Percentiles rank a stretch among this genome's conserved stretches.
phyloP scores from a whole-genome alignment of 2,888 invertebrate genomes.

The Latrodectus hesperus region DNA sequence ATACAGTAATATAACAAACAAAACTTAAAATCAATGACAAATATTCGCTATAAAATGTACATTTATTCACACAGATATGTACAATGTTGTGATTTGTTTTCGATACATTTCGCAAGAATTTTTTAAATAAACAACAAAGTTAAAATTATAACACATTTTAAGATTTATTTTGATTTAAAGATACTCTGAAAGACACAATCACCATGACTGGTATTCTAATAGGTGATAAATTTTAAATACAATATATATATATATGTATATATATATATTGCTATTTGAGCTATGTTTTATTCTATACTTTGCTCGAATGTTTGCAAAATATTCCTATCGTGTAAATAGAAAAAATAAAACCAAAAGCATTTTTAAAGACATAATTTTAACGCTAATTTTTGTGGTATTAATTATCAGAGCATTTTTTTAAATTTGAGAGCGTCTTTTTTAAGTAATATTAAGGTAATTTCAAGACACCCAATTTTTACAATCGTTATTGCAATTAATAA shows the following conservation, averaged over 20 bases:
- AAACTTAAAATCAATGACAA: not conserved
- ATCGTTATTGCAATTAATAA: too few species aligned
- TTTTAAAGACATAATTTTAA: not conserved
- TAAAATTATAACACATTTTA: conserved; percentile 5
- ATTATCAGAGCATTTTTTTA: too few species aligned
- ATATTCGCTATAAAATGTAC: conserved; percentile 56
- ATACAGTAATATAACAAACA: not conserved
- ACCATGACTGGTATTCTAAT: not conserved
- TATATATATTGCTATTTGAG: too few species aligned
- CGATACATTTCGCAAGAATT: not conserved
- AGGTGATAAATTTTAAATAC: not conserved
- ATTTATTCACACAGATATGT: conserved; percentile 67
- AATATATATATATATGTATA: not conserved
- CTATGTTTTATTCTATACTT: too few species aligned
- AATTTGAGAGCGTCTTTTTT: too few species aligned
- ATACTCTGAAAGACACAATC: too few species aligned
- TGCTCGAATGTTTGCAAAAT: too few species aligned
- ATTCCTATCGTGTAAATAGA: not conserved
- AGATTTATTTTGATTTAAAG: not conserved
- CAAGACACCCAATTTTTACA: too few species aligned
- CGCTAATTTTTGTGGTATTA: too few species aligned
- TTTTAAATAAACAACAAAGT: not conserved
- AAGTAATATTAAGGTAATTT: too few species aligned
- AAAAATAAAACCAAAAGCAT: not conserved
- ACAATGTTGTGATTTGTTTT: conserved; percentile 56